Evolutionary conservation across 2,797 vertebrate genomes (phyloP), one percentile per base, ranked within the genome.

Genomic region (Pangasius djambal): DNA sequence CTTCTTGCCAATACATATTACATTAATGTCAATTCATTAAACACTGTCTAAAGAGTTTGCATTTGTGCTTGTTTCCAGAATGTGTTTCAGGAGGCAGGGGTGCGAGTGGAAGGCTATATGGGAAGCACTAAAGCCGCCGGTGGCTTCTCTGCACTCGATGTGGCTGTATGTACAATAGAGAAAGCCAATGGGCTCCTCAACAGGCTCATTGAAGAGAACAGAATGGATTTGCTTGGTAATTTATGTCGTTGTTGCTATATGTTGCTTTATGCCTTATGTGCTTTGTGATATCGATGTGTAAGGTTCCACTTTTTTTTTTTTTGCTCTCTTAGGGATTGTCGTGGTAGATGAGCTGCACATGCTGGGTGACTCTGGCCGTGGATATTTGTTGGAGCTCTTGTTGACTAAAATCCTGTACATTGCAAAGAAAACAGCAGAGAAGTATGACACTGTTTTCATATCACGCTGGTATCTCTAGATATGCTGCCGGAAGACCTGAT

Each of bases 341-440:
- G 98, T 99, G 88, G 98, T 99, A 40, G 98, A 99, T 92, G 98
- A 99, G 92, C 94, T 99, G 72, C 99, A 99, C 92, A 99, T 99
- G 98, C 92, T 99, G 89, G 98, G 98, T 89, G 99, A 99, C 91
- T 95, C 97, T 87, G 96, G 98, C 86, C 96, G 98, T 93, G 98
- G 99, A 22, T 99, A 99, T 92, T 95, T 99, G 37, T 94, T 99
- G 78, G 98, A 99, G 90, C 97, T 99, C 89, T 95, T 99, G 69
- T 93, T 99, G 86, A 99, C 99, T 88, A 99, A 99, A 95, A 96
- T 99, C 90, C 95, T 95, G 91, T 99, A 97, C 83, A 90, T 99
- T 90, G 95, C 96, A 82, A 95, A 95, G 94, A 99, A 97, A 90
- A 91, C 79, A 86, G 63, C 90, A 87, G 91, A 92, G 84, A 92